These are phyloP conservation scores for Parazoanthus swiftii DNA, from an alignment of 92 coral and sea anemone genomes.

Conservation along the genomic window DNA sequence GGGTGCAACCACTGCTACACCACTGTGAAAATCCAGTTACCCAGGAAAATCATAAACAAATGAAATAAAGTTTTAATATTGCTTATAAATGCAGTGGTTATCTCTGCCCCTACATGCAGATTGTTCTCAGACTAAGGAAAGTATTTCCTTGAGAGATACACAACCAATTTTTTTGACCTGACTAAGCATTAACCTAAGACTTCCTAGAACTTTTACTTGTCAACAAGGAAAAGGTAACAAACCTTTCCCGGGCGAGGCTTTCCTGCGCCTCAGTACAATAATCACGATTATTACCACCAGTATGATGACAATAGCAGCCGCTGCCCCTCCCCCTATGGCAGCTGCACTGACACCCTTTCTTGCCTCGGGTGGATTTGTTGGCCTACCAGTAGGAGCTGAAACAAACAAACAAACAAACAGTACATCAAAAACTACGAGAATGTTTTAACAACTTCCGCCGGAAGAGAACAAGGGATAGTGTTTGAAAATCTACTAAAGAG, in stretches of 20 bases:
- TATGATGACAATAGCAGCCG: constrained; percentile 15
- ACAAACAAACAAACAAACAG: background rate
- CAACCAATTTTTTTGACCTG: background rate
- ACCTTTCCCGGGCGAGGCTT: constrained; percentile 2
- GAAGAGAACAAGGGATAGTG: too few species aligned
- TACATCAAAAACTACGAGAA: too few species aligned
- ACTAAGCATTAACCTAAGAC: background rate
- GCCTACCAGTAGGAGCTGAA: background rate
- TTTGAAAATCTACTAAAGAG: too few species aligned
- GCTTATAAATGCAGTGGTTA: too few species aligned
- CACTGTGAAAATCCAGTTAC: too few species aligned
- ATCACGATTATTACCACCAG: background rate
- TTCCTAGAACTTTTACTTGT: too few species aligned
- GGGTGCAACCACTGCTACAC: too few species aligned
- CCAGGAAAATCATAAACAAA: too few species aligned
- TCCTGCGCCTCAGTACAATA: constrained; percentile 20
- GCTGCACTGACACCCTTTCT: background rate
- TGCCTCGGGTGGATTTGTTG: background rate
- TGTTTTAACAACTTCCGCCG: too few species aligned
- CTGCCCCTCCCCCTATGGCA: constrained; percentile 35
- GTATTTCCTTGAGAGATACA: background rate
- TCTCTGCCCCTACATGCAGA: background rate
- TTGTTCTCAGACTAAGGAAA: too few species aligned
- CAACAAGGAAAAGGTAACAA: too few species aligned
- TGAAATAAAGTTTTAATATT: too few species aligned